Percentiles rank a stretch among this genome's conserved stretches.
phyloP scores from a whole-genome alignment of 2,888 invertebrate species.

The Tachystola acroxantha region DNA sequence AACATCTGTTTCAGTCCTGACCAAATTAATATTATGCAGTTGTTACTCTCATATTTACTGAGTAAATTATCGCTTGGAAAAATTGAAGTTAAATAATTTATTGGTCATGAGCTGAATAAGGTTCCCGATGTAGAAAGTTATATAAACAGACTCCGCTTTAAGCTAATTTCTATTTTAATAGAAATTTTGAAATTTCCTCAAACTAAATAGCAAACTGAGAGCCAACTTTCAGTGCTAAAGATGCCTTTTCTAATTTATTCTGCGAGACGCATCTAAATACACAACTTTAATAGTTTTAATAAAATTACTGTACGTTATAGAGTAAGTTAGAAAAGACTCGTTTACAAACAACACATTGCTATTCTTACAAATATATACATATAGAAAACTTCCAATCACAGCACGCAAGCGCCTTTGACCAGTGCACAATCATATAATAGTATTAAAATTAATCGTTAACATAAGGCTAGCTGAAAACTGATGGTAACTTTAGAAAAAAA shows the following conservation, averaged over 20 bases:
- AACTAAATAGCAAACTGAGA: constrained; percentile 1
- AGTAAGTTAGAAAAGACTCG: not conserved
- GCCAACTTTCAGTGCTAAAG: not conserved
- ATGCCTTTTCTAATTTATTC: not conserved
- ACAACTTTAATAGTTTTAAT: not conserved
- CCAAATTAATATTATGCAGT: not conserved
- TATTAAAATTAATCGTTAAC: constrained; percentile 51
- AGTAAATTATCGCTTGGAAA: no score
- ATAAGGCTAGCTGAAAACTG: constrained; percentile 73
- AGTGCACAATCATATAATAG: constrained; percentile 47
- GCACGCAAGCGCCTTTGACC: constrained; percentile 60
- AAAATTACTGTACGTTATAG: not conserved
- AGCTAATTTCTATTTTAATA: constrained; percentile 3
- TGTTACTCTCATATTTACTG: not conserved
- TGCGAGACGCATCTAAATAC: not conserved
- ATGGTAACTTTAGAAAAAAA: constrained; percentile 73
- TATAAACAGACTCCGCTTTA: not conserved
- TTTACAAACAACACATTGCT: constrained; percentile 2
- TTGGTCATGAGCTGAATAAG: not conserved
- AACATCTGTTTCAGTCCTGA: not conserved
- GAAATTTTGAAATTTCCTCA: constrained; percentile 5
- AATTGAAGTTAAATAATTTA: not conserved
- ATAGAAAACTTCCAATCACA: constrained; percentile 23
- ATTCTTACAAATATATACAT: constrained; percentile 37
- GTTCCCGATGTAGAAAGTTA: not conserved